These are phyloP conservation scores for Brachionus rotundiformis DNA, from an alignment of 1,140 invertebrate genomes.

Conservation along the genomic window DNA sequence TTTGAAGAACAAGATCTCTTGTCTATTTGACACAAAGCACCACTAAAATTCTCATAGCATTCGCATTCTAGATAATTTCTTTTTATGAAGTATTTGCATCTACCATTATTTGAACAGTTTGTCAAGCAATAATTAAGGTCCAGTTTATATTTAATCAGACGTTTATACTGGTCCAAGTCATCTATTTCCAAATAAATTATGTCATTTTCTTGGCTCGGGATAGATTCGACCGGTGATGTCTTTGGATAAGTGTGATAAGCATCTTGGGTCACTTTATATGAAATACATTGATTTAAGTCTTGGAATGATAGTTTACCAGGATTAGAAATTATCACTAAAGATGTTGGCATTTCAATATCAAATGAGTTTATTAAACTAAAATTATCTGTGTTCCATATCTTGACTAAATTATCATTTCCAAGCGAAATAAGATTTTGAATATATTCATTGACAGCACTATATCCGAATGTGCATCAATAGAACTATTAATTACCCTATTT, in stretches of 20 bases:
- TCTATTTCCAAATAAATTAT: neutral
- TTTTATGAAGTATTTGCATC: neutral
- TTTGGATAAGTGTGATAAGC: neutral
- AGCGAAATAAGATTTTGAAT: neutral
- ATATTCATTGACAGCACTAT: neutral
- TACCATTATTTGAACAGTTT: constrained; percentile 7
- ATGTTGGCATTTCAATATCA: neutral
- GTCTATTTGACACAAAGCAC: constrained; percentile 30
- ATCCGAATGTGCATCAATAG: neutral
- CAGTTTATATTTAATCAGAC: neutral
- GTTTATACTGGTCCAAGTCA: neutral
- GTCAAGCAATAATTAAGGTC: neutral
- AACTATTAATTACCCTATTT: neutral
- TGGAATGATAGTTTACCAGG: too few relatives aligned
- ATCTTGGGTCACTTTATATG: neutral
- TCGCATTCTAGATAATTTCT: constrained; percentile 55
- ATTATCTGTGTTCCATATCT: neutral
- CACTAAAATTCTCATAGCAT: constrained; percentile 54
- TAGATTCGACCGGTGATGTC: neutral
- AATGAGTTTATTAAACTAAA: neutral
- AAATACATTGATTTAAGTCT: too few relatives aligned
- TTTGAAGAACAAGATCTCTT: constrained; percentile 43
- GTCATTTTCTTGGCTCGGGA: neutral
- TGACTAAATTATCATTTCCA: neutral
- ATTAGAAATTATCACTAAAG: neutral